Evolutionary conservation across 2,888 invertebrate genomes (phyloP), one percentile per base, ranked within the genome.

Genomic region (Hofmannophila pseudospretella): DNA sequence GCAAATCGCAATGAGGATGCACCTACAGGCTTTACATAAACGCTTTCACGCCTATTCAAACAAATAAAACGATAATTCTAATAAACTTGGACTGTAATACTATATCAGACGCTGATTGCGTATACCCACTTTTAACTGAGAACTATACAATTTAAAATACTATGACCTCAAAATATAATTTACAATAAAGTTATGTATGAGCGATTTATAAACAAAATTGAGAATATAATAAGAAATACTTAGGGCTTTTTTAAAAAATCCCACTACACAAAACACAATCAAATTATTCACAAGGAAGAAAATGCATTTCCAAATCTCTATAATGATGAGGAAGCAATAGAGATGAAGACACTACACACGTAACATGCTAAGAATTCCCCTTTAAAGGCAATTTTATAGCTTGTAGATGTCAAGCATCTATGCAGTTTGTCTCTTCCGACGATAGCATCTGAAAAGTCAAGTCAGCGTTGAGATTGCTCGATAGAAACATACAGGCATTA

Each of bases 1-100:
- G 75, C 73, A 75, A 77, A 78, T 70, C 54, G 54, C 52, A 55
- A 55, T 44, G 64, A 72, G 63, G 80, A 82, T 78, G 73, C 71
- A 64, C 72, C 56, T 51, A 44, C 43, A 39, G 42, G 31, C 54
- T 76, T 73, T 72, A 68, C 69, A 70, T 75, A 76, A 77, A 80
- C 77, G 74, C 79, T 81, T 80, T 80, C 81, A 72, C 77, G 62
- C 61, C 54, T 49, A 44, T 46, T 46, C 48, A 54, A 49, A 65
- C 58, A 61, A 57, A 58, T 52, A 59, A 48, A 44, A 58, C 55
- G 46, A 54, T 47, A 46, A 48, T 38, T 9, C 11, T 26, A 30
- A 30, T 23, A 20, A n/a, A n/a, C 3, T 14, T 25, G 4, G 25
- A 7, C 8, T 25, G n/a, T n/a, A n/a, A n/a, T n/a, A n/a, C n/a